Percentiles rank a stretch among this genome's conserved stretches.
These are phyloP conservation scores for Cynodonichthys magdalenae DNA, from an alignment of 2,797 vertebrate species.

Conservation along the genomic window DNA sequence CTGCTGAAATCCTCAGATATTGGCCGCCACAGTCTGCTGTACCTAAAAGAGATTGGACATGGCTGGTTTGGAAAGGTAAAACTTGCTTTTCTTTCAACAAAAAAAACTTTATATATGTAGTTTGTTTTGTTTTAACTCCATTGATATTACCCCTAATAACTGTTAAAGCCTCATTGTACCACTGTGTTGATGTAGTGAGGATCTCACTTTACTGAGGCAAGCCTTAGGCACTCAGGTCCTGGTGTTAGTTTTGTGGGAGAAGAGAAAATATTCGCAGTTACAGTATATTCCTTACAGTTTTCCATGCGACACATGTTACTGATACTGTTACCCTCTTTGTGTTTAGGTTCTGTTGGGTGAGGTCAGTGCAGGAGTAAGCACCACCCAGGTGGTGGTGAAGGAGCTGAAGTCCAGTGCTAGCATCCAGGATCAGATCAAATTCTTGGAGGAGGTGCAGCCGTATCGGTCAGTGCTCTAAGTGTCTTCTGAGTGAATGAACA, in stretches of 20 bases:
- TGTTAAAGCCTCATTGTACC: not conserved
- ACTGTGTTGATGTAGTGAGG: constrained; percentile 44
- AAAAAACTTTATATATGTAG: not conserved
- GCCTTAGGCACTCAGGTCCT: constrained; percentile 41
- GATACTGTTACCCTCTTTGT: not conserved
- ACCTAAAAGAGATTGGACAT: constrained; percentile 94
- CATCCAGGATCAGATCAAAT: constrained; percentile 94
- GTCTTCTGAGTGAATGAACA: not conserved
- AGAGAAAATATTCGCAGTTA: constrained; percentile 38
- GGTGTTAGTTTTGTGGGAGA: constrained; percentile 34
- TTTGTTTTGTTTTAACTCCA: not conserved
- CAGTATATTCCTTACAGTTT: constrained; percentile 46
- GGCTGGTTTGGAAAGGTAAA: constrained; percentile 98
- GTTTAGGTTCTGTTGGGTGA: constrained; percentile 93
- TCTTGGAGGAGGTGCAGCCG: constrained; percentile 93
- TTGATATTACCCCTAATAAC: not conserved
- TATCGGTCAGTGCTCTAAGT: constrained; percentile 84
- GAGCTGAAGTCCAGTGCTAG: constrained; percentile 93
- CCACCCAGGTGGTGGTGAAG: constrained; percentile 95
- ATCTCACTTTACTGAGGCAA: constrained; percentile 44
- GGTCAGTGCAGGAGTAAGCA: constrained; percentile 88
- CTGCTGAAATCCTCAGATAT: constrained; percentile 91
- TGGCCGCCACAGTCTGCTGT: constrained; percentile 92
- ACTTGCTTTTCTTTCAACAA: constrained; percentile 4
- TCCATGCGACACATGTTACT: not conserved